A percentile compares a stretch with the other conserved stretches of the same genome.
phyloP scores from a whole-genome alignment of 2,888 invertebrate species.

The Sesia bembeciformis region DNA sequence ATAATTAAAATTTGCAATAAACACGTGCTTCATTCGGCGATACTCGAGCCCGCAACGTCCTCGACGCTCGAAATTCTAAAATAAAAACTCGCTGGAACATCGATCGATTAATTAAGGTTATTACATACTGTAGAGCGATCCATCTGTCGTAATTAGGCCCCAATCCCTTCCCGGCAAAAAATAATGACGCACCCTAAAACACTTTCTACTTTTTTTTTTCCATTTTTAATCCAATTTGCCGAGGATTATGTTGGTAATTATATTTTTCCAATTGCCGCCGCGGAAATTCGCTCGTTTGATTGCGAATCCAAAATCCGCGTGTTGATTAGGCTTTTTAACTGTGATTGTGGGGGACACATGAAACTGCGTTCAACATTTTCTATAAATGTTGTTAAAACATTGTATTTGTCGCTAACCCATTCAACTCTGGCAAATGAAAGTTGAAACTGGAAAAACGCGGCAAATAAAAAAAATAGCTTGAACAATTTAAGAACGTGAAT shows the following conservation, averaged over 20 bases:
- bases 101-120: slow-evolving; percentile 72
- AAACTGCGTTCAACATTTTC: no score
- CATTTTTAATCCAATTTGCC: slow-evolving; percentile 75
- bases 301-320: slow-evolving; percentile 50
- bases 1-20: no score
- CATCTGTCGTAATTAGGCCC: slow-evolving; percentile 71
- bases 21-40: not conserved
- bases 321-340: slow-evolving; percentile 64
- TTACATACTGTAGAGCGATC: slow-evolving; percentile 65
- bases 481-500: no score
- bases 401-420: no score
- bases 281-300: slow-evolving; percentile 61
- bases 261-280: slow-evolving; percentile 71
- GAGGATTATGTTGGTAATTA: slow-evolving; percentile 75
- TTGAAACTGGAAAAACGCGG: no score
- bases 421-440: no score
- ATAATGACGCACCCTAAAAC: slow-evolving; percentile 73
- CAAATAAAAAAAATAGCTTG: no score
- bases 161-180: slow-evolving; percentile 65
- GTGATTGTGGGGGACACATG: slow-evolving; percentile 24
- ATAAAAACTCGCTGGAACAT: slow-evolving; percentile 38
- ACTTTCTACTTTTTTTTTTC: slow-evolving; percentile 64
- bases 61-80: slow-evolving; percentile 19
- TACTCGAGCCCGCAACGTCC: not conserved
- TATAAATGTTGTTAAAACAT: no score